Base-by-base conservation (phyloP, 2,888 invertebrate genomes). In the Pecten maximus region DNA sequence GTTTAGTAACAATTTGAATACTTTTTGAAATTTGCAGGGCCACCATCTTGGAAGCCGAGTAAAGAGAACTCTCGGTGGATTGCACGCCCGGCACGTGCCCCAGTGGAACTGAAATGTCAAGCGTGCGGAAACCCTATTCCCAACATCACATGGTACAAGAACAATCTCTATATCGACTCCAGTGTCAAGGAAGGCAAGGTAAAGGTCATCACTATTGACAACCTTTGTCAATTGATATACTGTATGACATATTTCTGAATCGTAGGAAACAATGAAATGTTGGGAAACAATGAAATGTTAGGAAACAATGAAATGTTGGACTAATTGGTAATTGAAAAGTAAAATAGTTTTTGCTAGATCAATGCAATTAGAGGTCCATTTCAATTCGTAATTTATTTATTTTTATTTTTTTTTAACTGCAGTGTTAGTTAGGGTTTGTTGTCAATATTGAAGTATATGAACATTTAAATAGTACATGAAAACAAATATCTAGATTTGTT, bases 61-160 rank as follows among this genome's bases (percentile, higher is more conserved):
- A 92, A 93, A 40, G 91, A 92, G 23, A 50, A 90, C 15, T 89
- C 90, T 0, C 40, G 91, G 12, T 92, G 89, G 40, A 90, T 94
- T 2, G 92, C 93, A 0, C 87, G 94, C 6, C 94, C 95, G 6
- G 94, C 94, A 2, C 93, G 93, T 8, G 91, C 94, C 8, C 91
- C 90, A 39, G 94, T 94, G 2, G 91, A 92, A 35, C 91, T 96
- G 28, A 94, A 94, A 89, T 96, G 96, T 91, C 93, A 93, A 15
- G 95, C 94, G 2, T 90, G 92, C 8, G 95, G 95, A 0, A 93
- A 93, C 48, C 96, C 96, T 0, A 91, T 91, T 39, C 95, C 95
- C 0, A 93, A 91, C 40, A 94, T 95, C 54, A 93, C 93, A 19
- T 96, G 96, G 96, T 92, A 91, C 88, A 95, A 94, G 87, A 91